phyloP scores from a whole-genome alignment of 1,140 invertebrate species.

The Polypedilum pembai region DNA sequence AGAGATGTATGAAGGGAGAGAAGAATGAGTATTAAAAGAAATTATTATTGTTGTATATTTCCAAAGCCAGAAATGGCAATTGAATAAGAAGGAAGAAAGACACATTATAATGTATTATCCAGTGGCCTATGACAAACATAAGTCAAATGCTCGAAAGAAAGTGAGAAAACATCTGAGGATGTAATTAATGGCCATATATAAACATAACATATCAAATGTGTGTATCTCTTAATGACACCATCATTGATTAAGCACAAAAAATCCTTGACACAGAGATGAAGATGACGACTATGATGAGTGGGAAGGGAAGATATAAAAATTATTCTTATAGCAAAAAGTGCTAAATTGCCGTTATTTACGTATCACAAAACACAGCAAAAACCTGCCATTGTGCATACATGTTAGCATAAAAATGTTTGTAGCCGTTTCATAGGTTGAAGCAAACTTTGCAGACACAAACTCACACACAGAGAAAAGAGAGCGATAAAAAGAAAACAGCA shows the following conservation, averaged over 20 bases:
- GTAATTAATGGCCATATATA: not conserved
- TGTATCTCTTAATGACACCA: not conserved
- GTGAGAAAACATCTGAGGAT: not conserved
- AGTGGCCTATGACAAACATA: not conserved
- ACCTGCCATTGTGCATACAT: not conserved
- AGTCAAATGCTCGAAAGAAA: not conserved
- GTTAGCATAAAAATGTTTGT: not conserved
- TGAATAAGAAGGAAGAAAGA: not conserved
- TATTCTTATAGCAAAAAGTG: not conserved
- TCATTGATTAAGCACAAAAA: slow-evolving; percentile 2
- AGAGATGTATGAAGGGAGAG: too few species aligned
- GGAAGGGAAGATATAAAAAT: not conserved
- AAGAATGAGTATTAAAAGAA: too few species aligned
- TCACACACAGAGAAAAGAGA: too few species aligned
- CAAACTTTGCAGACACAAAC: too few species aligned
- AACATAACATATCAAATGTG: not conserved
- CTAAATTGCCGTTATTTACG: slow-evolving; percentile 10
- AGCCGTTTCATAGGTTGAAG: not conserved
- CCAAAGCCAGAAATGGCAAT: not conserved
- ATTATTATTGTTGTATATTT: too few species aligned
- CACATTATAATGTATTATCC: too few species aligned
- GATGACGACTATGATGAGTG: not conserved
- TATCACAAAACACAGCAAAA: not conserved
- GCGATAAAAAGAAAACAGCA: not conserved
- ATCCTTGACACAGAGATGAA: slow-evolving; percentile 22